Conservation (phyloP, 2,888 invertebrate species). For the Tupiocoris notatus region DNA sequence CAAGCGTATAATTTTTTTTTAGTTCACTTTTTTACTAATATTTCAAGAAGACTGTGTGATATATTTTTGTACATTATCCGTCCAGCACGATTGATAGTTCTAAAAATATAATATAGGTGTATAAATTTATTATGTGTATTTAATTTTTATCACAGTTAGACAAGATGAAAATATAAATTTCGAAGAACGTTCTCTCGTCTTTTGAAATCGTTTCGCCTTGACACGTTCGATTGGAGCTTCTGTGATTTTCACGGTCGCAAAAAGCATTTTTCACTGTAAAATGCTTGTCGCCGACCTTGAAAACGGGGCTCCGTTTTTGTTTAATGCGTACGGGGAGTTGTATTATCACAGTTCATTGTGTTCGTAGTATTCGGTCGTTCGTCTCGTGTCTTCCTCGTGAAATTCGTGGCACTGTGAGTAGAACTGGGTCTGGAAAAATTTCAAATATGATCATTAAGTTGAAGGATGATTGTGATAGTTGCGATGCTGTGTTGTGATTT, state of each 20-base stretch:
- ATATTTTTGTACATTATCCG: constrained; percentile 33
- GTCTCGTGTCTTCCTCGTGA: constrained; percentile 77
- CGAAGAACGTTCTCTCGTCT: neutral
- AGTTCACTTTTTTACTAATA: constrained; percentile 9
- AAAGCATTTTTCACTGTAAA: constrained; percentile 25
- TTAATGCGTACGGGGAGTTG: constrained; percentile 2
- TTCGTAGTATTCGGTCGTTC: constrained; percentile 74
- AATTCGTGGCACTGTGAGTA: constrained; percentile 73
- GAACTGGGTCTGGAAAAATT: constrained; percentile 62
- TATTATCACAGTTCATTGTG: constrained; percentile 72
- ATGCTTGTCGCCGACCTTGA: constrained; percentile 21
- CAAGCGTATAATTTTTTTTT: constrained; percentile 5
- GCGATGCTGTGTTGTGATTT: too few species aligned
- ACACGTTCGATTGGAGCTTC: neutral
- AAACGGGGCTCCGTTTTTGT: constrained; percentile 7
- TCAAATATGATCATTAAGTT: too few species aligned
- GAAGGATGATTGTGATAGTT: too few species aligned
- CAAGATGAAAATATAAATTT: constrained; percentile 7
- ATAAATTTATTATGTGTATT: too few species aligned
- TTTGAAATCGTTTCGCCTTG: neutral
- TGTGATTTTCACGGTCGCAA: constrained; percentile 21
- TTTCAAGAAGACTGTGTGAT: constrained; percentile 32
- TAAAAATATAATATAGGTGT: too few species aligned
- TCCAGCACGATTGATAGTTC: constrained; percentile 16
- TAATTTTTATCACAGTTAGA: constrained; percentile 32